Evolutionary conservation across 2,888 invertebrate species (phyloP).

Genomic region (Euplexia lucipara): DNA sequence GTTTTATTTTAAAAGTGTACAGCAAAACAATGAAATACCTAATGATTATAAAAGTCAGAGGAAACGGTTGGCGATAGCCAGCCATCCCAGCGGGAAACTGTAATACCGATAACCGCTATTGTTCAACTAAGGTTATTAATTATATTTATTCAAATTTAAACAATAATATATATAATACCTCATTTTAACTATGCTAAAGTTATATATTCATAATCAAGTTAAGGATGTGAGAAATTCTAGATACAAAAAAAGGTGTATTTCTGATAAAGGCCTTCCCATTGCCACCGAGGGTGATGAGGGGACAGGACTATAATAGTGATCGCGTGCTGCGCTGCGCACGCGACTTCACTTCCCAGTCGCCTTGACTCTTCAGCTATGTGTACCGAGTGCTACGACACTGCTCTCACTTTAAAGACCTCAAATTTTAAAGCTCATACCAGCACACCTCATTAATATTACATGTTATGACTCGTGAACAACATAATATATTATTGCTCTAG

Average conservation of each 20-base stretch:
- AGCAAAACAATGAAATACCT: slow-evolving; percentile 52
- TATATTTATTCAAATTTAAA: slow-evolving; percentile 19
- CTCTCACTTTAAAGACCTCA: slow-evolving; percentile 54
- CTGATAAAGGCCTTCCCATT: slow-evolving; percentile 56
- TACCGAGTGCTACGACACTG: slow-evolving; percentile 80
- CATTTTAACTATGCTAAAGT: slow-evolving; percentile 1
- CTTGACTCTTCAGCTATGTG: slow-evolving; percentile 81
- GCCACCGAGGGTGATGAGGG: slow-evolving; percentile 62
- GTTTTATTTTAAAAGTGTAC: slow-evolving; percentile 14
- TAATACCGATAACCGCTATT: slow-evolving; percentile 73
- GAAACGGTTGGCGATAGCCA: slow-evolving; percentile 81
- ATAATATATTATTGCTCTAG: slow-evolving; percentile 42
- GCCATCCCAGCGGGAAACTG: slow-evolving; percentile 80
- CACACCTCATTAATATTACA: slow-evolving; percentile 53
- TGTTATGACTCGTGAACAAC: slow-evolving; percentile 47
- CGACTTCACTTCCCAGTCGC: slow-evolving; percentile 75
- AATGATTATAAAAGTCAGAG: slow-evolving; percentile 72
- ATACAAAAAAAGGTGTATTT: slow-evolving; percentile 26
- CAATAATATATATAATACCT: not conserved
- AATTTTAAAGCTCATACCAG: slow-evolving; percentile 48
- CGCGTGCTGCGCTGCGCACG: slow-evolving; percentile 73
- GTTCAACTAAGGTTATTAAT: slow-evolving; percentile 46
- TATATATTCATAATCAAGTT: not conserved
- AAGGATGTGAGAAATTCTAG: not conserved
- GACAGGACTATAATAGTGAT: slow-evolving; percentile 65